Evolutionary conservation across 2,888 invertebrate genomes (phyloP).

Genomic region (Epinotia nisella): DNA sequence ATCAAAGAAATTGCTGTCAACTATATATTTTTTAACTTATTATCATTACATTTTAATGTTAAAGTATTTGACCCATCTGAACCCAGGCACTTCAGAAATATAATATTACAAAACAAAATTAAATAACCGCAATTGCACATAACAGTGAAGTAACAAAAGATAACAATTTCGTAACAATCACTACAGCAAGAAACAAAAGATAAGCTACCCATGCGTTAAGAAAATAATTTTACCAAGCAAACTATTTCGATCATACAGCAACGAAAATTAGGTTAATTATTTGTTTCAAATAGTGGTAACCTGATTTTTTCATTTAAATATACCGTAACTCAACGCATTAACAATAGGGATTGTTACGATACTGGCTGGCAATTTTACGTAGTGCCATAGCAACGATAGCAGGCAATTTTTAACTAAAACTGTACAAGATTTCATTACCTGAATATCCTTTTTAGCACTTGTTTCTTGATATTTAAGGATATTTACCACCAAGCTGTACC

Average conservation of each 20-base stretch:
- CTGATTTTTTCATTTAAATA: conserved; percentile 25
- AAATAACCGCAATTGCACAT: conserved; percentile 32
- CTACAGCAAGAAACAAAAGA: conserved; percentile 43
- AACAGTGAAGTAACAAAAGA: conserved; percentile 40
- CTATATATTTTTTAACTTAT: too few species aligned
- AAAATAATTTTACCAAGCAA: conserved; percentile 14
- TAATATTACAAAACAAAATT: conserved; percentile 12
- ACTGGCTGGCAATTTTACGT: neutral
- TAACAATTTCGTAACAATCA: conserved; percentile 42
- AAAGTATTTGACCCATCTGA: neutral
- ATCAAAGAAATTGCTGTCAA: too few species aligned
- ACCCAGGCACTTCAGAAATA: too few species aligned
- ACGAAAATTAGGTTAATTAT: conserved; percentile 1
- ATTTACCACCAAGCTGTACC: conserved; percentile 36
- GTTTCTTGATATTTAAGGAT: conserved; percentile 35
- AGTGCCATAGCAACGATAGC: neutral
- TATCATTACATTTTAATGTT: neutral
- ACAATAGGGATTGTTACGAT: conserved; percentile 3
- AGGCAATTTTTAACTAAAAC: neutral
- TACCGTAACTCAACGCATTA: conserved; percentile 5
- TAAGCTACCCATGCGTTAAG: conserved; percentile 25
- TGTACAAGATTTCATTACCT: conserved; percentile 23
- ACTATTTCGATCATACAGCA: neutral
- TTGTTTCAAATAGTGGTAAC: conserved; percentile 11
- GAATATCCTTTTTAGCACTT: conserved; percentile 22